Evolutionary conservation across 1,140 invertebrate species (phyloP).

Genomic region (Geopemphigus sp.): DNA sequence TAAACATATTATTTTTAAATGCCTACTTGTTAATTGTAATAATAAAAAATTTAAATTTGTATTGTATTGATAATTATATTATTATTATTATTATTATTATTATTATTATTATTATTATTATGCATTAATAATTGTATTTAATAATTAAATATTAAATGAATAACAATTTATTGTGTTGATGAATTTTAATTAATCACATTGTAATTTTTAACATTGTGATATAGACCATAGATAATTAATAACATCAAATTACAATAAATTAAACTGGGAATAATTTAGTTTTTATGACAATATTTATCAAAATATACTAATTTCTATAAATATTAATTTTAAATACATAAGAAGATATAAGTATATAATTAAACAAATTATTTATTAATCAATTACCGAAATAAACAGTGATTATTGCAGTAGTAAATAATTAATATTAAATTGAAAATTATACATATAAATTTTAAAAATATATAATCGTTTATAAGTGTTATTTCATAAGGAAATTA

Average conservation of each 20-base stretch:
- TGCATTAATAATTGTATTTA: conserved; percentile 26
- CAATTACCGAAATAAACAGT: no score
- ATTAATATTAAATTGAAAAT: no score
- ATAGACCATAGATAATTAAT: neutral
- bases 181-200: conserved; percentile 10
- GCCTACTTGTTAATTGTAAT: conserved; percentile 19
- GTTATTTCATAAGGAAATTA: neutral
- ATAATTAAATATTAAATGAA: conserved; percentile 33
- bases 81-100: neutral
- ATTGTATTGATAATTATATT: conserved; percentile 1
- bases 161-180: conserved; percentile 25
- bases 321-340: neutral
- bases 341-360: no score
- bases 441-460: no score
- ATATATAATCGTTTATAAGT: neutral
- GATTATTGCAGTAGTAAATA: no score
- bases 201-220: neutral
- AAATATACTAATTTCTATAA: neutral
- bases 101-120: neutral
- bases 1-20: neutral
- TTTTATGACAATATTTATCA: neutral
- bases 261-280: neutral
- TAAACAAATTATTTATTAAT: no score
- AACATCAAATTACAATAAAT: neutral
- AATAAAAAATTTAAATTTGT: neutral